A percentile compares a stretch with the other conserved stretches of the same genome.
Evolutionary conservation across 2,797 vertebrate species (phyloP).

Genomic region (Lepidocolaptes lacrymiger): DNA sequence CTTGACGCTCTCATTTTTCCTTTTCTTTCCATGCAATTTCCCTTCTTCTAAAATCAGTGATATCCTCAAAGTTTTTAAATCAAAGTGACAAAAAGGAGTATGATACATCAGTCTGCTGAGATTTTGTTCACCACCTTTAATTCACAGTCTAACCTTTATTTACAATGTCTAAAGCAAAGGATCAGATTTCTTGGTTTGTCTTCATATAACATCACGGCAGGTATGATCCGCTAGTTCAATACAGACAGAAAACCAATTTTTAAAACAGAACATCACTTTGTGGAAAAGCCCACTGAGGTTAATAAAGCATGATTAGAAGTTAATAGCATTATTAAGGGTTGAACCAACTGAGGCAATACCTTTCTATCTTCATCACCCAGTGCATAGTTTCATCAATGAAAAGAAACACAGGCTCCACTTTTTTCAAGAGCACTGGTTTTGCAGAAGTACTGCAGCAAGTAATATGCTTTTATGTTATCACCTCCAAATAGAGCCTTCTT

Average conservation of each 20-base stretch:
- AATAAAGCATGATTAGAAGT: background rate
- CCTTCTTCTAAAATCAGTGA: background rate
- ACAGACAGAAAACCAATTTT: background rate
- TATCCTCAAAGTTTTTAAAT: background rate
- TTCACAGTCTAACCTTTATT: background rate
- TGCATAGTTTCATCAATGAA: background rate
- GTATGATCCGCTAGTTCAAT: background rate
- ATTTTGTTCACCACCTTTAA: background rate
- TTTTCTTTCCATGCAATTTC: background rate
- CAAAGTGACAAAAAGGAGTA: background rate
- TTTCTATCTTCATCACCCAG: background rate
- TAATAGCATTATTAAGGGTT: background rate
- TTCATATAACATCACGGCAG: background rate
- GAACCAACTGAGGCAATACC: background rate
- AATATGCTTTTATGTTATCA: background rate
- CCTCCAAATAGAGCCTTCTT: background rate
- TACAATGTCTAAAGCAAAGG: background rate
- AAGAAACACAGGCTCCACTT: background rate
- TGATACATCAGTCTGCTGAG: background rate
- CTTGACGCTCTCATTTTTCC: background rate
- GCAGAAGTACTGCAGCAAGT: background rate
- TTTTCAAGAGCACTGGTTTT: background rate
- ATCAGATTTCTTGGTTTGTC: background rate
- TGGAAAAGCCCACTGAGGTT: background rate
- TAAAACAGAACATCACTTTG: background rate